phyloP scores from a whole-genome alignment of 1,140 invertebrate species.

The Potamilus streckersoni region DNA sequence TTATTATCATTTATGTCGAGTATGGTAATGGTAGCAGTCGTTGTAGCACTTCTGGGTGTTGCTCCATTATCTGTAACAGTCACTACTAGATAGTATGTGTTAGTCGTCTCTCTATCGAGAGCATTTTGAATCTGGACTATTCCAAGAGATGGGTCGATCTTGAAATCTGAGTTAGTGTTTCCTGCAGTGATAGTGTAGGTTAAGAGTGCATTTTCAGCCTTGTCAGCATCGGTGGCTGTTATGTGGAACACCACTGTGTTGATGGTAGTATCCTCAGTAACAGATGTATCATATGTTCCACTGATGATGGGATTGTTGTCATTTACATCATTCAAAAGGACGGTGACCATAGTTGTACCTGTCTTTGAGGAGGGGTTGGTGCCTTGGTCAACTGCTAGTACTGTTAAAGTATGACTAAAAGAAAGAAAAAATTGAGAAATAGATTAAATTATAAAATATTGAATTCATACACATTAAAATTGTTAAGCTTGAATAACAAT shows the following conservation, averaged over 20 bases:
- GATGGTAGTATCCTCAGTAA: slow-evolving; percentile 43
- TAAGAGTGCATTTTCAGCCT: slow-evolving; percentile 40
- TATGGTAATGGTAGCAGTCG: slow-evolving; percentile 36
- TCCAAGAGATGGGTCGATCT: slow-evolving; percentile 35
- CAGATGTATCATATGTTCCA: slow-evolving; percentile 37
- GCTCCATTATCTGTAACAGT: slow-evolving; percentile 43
- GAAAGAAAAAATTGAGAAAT: slow-evolving; percentile 30
- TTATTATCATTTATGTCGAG: slow-evolving; percentile 52
- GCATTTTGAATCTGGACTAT: slow-evolving; percentile 38
- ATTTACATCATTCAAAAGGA: slow-evolving; percentile 47
- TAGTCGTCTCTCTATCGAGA: slow-evolving; percentile 44
- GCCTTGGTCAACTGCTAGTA: slow-evolving; percentile 39
- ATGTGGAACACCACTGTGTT: slow-evolving; percentile 45
- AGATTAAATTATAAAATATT: neutral
- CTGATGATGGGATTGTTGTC: slow-evolving; percentile 42
- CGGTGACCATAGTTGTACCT: slow-evolving; percentile 41
- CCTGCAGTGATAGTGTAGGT: slow-evolving; percentile 41
- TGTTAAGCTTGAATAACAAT: neutral
- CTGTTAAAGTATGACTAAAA: slow-evolving; percentile 36
- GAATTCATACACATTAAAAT: neutral
- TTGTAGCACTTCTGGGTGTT: slow-evolving; percentile 11
- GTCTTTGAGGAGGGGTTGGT: slow-evolving; percentile 28
- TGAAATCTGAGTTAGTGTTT: slow-evolving; percentile 40
- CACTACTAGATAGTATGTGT: slow-evolving; percentile 33
- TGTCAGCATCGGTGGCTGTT: slow-evolving; percentile 45